Base-by-base conservation (phyloP, 1,140 invertebrate genomes). In the Drosophila ananassae region DNA sequence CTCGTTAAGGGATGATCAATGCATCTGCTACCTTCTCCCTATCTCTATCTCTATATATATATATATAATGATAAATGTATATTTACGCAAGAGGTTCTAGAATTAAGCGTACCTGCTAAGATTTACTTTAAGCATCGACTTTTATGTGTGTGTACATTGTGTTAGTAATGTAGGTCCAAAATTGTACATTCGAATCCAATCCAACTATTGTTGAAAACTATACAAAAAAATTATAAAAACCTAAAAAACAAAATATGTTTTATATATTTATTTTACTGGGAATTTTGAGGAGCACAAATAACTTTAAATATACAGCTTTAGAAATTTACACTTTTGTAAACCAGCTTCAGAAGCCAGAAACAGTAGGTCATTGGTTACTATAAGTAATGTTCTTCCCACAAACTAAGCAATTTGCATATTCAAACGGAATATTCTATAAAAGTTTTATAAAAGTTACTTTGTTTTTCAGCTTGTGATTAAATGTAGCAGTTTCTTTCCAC, bases 41-140 rank as follows among this genome's bases (percentile, higher is more conserved):
- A 44, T 46, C 66, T 41, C 41, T 52, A 66, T 77, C 64, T 61
- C 54, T 61, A 66, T 66, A 71, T 44, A 61, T 73, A 64, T 61
- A 57, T 58, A 66, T 66, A 71, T 83, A 64, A 76, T 67, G 41
- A 47, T 62, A 66, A 76, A 60, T 83, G 75, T 62, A 71, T 75
- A 72, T 75, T 56, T 67, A 83, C 75, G 58, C 83, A 89, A 77
- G 83, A 83, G 79, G 83, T 89, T 89, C 76, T 89, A 89, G 67
- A 52, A 39, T 89, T 89, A 77, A 73, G 46, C 48, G 46, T 81
- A 73, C 52, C 55, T 54, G 48, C 48, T 90, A 89, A 89, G 85
- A 46, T 57, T 44, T 81, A 89, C 30, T 69, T 66, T 85, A 85
- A 80, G 79, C 69, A 54, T 73, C 71, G 74, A 89, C 41, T 74